These are phyloP conservation scores for Aphodius granarius DNA, from an alignment of 2,888 invertebrate genomes.

Conservation along the genomic window DNA sequence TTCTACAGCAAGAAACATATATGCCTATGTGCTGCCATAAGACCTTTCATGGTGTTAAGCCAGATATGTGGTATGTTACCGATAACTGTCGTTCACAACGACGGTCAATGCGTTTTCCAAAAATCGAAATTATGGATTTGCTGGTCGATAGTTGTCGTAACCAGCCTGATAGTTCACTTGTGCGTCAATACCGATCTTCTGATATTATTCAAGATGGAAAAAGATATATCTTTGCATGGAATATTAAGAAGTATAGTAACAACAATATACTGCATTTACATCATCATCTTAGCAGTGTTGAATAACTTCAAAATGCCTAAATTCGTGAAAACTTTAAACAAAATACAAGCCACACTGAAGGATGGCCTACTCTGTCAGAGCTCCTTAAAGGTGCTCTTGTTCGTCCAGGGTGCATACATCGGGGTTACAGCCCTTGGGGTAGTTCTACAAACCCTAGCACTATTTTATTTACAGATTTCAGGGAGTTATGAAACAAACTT, in stretches of 20 bases:
- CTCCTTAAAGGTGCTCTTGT: conserved; percentile 34
- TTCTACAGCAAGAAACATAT: background rate
- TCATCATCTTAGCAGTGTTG: conserved; percentile 40
- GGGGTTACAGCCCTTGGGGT: conserved; percentile 32
- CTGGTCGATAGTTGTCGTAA: conserved; percentile 38
- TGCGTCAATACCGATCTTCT: conserved; percentile 37
- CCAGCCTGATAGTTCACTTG: conserved; percentile 36
- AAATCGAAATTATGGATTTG: conserved; percentile 42
- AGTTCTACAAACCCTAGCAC: conserved; percentile 35
- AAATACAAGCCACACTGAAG: conserved; percentile 37
- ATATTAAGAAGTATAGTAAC: conserved; percentile 44
- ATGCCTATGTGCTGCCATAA: conserved; percentile 45
- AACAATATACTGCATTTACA: conserved; percentile 42
- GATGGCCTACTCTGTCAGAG: conserved; percentile 46
- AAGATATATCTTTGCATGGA: conserved; percentile 40
- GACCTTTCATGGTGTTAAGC: conserved; percentile 35
- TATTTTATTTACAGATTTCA: conserved; percentile 40
- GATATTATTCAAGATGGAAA: conserved; percentile 31
- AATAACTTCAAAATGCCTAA: conserved; percentile 39
- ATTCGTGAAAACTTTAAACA: conserved; percentile 43
- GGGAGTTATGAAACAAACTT: conserved; percentile 37
- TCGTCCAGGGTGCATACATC: conserved; percentile 40
- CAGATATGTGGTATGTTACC: conserved; percentile 46
- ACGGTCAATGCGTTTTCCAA: conserved; percentile 43
- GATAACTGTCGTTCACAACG: conserved; percentile 39